phyloP scores from a whole-genome alignment of 2,797 vertebrate species.

The Mus minutoides region DNA sequence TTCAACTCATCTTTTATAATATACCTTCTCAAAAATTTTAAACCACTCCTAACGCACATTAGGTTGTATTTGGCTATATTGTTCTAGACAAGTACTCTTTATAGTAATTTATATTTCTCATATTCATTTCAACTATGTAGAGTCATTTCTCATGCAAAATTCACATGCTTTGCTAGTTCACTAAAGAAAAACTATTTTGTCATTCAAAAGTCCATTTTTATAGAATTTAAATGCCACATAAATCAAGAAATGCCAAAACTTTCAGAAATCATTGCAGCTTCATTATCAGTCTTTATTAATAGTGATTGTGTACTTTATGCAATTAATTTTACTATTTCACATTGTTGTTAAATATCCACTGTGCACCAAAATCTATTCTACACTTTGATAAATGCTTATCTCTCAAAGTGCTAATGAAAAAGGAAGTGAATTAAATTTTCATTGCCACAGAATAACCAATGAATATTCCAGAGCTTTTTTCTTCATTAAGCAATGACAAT shows the following conservation, averaged over 20 bases:
- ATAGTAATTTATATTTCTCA: slow-evolving; percentile 31
- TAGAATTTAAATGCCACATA: slow-evolving; percentile 35
- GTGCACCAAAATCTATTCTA: slow-evolving; percentile 52
- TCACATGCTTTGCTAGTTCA: slow-evolving; percentile 32
- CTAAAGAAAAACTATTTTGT: slow-evolving; percentile 30
- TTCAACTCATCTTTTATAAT: slow-evolving; percentile 1
- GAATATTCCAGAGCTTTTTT: slow-evolving; percentile 52
- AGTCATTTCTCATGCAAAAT: slow-evolving; percentile 37
- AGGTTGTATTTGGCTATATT: background rate
- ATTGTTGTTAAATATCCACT: slow-evolving; percentile 10
- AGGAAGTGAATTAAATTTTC: slow-evolving; percentile 27
- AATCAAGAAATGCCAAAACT: slow-evolving; percentile 57
- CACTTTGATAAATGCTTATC: slow-evolving; percentile 26
- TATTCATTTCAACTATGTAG: background rate
- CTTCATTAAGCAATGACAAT: slow-evolving; percentile 41
- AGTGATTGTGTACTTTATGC: slow-evolving; percentile 30
- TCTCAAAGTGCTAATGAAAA: background rate
- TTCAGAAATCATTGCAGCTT: slow-evolving; percentile 58
- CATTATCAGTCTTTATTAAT: slow-evolving; percentile 56
- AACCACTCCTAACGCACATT: background rate
- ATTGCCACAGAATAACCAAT: slow-evolving; percentile 43
- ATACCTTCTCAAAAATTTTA: slow-evolving; percentile 3
- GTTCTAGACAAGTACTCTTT: background rate
- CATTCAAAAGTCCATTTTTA: slow-evolving; percentile 44
- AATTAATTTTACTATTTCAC: slow-evolving; percentile 33